A percentile compares a stretch with the other conserved stretches of the same genome.
Conservation (phyloP, 2,113 vertebrate species). For the Coptodon bakossiorum region DNA sequence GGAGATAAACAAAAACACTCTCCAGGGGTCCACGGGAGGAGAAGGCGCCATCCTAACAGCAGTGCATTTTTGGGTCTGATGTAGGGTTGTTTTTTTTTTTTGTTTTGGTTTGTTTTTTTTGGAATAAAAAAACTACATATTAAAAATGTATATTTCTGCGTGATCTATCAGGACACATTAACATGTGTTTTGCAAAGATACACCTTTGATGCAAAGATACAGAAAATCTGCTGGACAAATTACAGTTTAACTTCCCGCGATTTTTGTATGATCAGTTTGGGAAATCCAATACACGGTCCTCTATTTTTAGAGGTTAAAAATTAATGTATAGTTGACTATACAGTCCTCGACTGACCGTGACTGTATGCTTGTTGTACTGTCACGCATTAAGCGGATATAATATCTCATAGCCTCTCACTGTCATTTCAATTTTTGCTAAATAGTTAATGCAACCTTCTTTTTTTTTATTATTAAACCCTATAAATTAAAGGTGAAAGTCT, state of each 20-base stretch:
- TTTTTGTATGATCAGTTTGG: neutral
- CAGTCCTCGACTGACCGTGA: no score
- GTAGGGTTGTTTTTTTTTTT: neutral
- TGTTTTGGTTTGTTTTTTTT: neutral
- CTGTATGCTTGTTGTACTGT: neutral
- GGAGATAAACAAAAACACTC: neutral
- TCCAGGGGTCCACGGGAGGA: no score
- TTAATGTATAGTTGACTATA: neutral
- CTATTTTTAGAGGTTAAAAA: neutral
- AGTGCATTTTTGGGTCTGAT: neutral
- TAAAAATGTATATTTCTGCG: neutral
- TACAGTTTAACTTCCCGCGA: neutral
- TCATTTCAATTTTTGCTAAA: neutral
- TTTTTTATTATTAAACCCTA: neutral
- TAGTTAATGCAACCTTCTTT: neutral
- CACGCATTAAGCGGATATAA: neutral
- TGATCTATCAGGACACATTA: neutral
- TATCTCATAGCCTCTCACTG: neutral
- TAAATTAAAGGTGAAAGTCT: neutral
- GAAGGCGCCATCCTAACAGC: accelerated
- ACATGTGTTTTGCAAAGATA: neutral
- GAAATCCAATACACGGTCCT: neutral
- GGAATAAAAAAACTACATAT: neutral
- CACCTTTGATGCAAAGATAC: neutral
- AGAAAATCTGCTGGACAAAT: neutral